Evolutionary conservation across 2,113 vertebrate species (phyloP), one percentile per base, ranked within the genome.

Genomic region (Archilochus colubris): DNA sequence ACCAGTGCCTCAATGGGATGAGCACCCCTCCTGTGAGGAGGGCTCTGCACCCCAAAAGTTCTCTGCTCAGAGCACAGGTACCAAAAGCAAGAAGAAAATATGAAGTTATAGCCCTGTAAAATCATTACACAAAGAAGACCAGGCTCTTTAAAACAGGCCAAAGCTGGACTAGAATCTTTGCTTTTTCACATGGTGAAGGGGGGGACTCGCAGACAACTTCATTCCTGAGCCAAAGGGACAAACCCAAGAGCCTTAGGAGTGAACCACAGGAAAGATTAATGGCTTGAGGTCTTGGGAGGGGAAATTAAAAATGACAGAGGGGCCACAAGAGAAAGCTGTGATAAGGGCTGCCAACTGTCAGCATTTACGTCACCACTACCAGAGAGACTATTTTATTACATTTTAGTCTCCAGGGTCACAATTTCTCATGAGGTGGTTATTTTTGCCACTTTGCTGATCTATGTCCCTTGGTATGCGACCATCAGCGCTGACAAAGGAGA

Each of bases 331-430:
- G 59, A 95, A 91, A 85, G 67, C 36, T 8, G 10, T 46, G 92
- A 89, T 93, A 93, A 89, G 82, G 63, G 72, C 75, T 77, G 63
- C 70, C 94, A 89, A 63, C 87, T 74, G 78, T 55, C 93, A 92
- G 70, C 84, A 33, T 92, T 94, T 94, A 87, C 46, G 62, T 95
- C 95, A 94, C 58, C 58, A 15, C 44, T 40, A 91, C 28, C 19
- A n/a, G 68, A 96, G 64, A 81, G 64, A 64, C 30, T 83, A 59
- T 86, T 83, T 90, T 53, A 75, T 44, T 68, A 70, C 61, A 68
- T 81, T 86, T 91, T 51, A 74, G 76, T 83, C 66, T 86, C 76
- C 50, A n/a, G 80, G 64, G 86, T 48, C 91, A 68, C 82, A 72
- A 5, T 84, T 94, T 92, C 92, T 91, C 81, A 84, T 40, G 85